phyloP scores from a whole-genome alignment of 2,797 vertebrate genomes.

The Smutsia gigantea region DNA sequence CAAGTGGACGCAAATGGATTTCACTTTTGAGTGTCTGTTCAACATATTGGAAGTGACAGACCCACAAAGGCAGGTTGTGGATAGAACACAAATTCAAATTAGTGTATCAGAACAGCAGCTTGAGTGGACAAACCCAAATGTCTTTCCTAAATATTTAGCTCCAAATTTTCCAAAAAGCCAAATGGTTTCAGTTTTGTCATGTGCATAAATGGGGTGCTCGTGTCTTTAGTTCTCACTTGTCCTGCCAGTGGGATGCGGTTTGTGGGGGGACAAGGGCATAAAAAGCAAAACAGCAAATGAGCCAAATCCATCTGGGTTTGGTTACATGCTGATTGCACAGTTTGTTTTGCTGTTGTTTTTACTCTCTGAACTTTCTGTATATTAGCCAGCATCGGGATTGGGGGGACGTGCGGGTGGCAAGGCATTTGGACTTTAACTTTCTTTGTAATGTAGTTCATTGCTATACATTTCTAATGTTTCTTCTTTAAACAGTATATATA shows the following conservation, averaged over 20 bases:
- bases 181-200: conserved; percentile 51
- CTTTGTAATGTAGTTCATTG: neutral
- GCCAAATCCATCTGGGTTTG: conserved; percentile 46
- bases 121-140: neutral
- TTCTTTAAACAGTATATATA: neutral
- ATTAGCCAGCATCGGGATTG: neutral
- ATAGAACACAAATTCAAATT: neutral
- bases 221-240: conserved; percentile 30
- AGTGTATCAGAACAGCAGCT: neutral
- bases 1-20: neutral
- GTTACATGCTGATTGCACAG: conserved; percentile 33
- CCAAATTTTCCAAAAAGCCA: neutral
- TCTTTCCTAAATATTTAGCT: conserved; percentile 2
- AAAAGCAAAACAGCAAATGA: neutral
- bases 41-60: neutral
- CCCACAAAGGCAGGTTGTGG: neutral
- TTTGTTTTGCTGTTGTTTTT: conserved; percentile 42
- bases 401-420: neutral
- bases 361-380: conserved; percentile 13
- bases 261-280: neutral
- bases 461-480: neutral
- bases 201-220: neutral
- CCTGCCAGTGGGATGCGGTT: neutral
- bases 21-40: neutral
- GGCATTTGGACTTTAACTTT: conserved; percentile 27